Conservation (phyloP, 2,113 vertebrate genomes). For the Salvelinus sp. region DNA sequence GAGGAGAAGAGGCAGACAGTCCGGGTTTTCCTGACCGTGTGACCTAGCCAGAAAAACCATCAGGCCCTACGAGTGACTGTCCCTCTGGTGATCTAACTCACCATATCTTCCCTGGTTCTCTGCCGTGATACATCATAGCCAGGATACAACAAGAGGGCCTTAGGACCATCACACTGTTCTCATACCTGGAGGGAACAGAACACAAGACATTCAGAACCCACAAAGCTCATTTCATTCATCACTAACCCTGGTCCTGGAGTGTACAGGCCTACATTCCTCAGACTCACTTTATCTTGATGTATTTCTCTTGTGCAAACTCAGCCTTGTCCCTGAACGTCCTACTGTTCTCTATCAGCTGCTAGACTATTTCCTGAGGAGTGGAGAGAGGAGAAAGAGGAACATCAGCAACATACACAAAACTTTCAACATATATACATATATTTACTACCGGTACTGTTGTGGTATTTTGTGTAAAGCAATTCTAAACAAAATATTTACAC, state of each 20-base stretch:
- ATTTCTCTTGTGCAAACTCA: constrained; percentile 95
- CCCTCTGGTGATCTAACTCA: constrained; percentile 59
- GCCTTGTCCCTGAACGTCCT: constrained; percentile 95
- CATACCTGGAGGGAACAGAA: constrained; percentile 78
- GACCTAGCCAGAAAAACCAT: too few relatives aligned
- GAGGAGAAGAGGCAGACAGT: not conserved
- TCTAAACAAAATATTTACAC: too few relatives aligned
- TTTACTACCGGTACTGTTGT: too few relatives aligned
- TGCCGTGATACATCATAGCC: constrained; percentile 96
- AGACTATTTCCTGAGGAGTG: constrained; percentile 88
- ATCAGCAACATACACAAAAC: too few relatives aligned
- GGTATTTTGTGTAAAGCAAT: too few relatives aligned
- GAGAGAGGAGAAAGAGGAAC: constrained; percentile 28
- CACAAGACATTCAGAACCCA: constrained; percentile 6
- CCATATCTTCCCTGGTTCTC: constrained; percentile 97
- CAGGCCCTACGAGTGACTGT: not conserved
- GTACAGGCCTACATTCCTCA: not conserved
- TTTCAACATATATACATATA: too few relatives aligned
- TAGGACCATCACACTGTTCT: constrained; percentile 84
- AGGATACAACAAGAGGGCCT: constrained; percentile 91
- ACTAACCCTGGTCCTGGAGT: not conserved
- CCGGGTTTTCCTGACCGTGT: too few relatives aligned
- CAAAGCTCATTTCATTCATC: not conserved
- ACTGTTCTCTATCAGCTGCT: constrained; percentile 96
- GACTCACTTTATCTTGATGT: constrained; percentile 98